Base-by-base conservation (phyloP, 1,140 invertebrate genomes). In the Zaprionus capensis region DNA sequence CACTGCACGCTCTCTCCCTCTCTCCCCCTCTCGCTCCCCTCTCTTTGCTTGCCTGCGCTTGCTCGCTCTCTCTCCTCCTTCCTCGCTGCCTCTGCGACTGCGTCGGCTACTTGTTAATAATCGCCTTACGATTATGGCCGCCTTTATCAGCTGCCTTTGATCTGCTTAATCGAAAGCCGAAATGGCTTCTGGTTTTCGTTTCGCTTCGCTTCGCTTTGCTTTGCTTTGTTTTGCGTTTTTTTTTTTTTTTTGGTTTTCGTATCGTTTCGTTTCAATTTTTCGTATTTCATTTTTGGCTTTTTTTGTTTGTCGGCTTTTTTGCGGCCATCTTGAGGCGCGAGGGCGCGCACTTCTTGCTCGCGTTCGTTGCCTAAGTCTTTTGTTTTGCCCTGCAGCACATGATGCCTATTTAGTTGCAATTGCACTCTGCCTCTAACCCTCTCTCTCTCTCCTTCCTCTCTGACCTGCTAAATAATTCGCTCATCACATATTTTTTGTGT, bases 351-450 rank as follows among this genome's bases (percentile, higher is more conserved):
- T 38, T 38, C 36, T 38, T 38, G 41, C 20, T 5, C 69, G 58
- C 56, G 85, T 88, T 90, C 81, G 82, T 85, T 75, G 81, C 85
- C 81, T 90, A 90, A 90, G 85, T 90, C 85, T 90, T 90, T 90
- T 82, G 85, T 90, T 90, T 64, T 7, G 41, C n/a, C 38, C 14
- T 46, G 41, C n/a, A 15, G 5, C 38, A 41, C 5, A n/a, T 41
- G 41, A 44, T 44, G n/a, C 41, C 17, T 84, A 66, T 79, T 78
- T 69, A 55, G 63, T 7, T 46, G 41, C 41, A 46, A 71, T 71
- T 82, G 77, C 74, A 88, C 15, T 28, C 46, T 36, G 15, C 5
- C 34, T 5, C 12, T 34, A 12, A 20, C 51, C 68, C 66, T 64
- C 38, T n/a, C 62, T 77, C 80, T 77, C 74, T 5, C 6, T 24